Base-by-base conservation (phyloP, 2,113 vertebrate genomes). In the Tachuris rubrigastra region DNA sequence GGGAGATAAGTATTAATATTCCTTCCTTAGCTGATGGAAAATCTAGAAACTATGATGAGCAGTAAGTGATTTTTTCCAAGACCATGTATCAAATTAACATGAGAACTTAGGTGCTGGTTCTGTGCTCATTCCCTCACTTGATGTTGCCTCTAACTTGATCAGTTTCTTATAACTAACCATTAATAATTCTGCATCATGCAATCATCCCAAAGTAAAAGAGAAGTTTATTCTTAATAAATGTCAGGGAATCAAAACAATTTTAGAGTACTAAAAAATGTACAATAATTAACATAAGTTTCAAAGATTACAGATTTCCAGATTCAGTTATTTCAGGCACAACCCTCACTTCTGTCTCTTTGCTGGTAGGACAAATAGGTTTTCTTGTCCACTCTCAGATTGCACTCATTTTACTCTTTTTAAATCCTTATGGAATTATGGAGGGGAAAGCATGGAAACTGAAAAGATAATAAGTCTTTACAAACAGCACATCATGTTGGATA, bases 151-250 rank as follows among this genome's bases (percentile, higher is more conserved):
- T 94, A 89, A 95, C 62, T 79, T 94, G 90, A 95, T 97, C 95
- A 95, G 90, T 72, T 93, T 85, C 81, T 91, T 93, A 89, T 79
- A 90, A 94, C 47, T 89, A 93, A 78, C 66, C 81, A 87, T 94
- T 95, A 93, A 93, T 87, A 95, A 75, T 86, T 90, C 80, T 9
- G 11, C 59, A 84, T 74, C 71, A 93, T 81, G 60, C 24, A 93
- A 89, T 91, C 83, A 92, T 71, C 76, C 37, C 42, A 85, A 68
- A 67, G 52, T 85, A 93, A 90, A 77, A 90, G 37, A 82, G 44
- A 95, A 74, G 52, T 92, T 95, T 89, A 92, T 78, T 96, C 80
- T 89, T 92, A 90, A 95, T 85, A 95, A 95, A 91, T 89, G 94
- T 87, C 91, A 93, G 65, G 27, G 68, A 93, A 78, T 49, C 11